Base-by-base conservation (phyloP, 2,797 vertebrate species). In the Somateria mollissima region DNA sequence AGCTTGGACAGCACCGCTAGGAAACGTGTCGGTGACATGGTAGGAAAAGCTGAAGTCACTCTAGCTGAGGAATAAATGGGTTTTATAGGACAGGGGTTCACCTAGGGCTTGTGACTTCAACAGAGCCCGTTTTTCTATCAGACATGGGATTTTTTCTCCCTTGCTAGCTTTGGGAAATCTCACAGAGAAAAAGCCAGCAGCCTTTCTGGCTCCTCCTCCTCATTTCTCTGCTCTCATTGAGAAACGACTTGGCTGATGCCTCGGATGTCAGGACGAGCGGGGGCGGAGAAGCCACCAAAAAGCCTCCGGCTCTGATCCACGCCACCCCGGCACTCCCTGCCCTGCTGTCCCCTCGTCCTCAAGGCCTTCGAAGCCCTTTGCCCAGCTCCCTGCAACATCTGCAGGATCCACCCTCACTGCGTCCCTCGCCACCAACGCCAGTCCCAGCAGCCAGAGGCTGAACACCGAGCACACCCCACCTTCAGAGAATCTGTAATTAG, bases 1-100 rank as follows among this genome's bases (percentile, higher is more conserved):
- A 36, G 27, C 62, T 67, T 30, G 41, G 64, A 43, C 20, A 67
- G n/a, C 77, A 9, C 7, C 20, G 53, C 27, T 47, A 67, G 53
- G 53, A 67, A 80, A 34, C 24, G 14, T 18, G 53, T 36, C n/a
- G 57, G 41, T 45, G 41, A 47, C 77, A 67, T 27, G 57, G 64
- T 27, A 67, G 53, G 76, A 43, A 66, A 79, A 67, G n/a, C 27
- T 56, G 51, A 30, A 53, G 62, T 45, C 61, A 57, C 30, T 27
- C 41, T 24, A 66, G 13, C 30, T 47, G 43, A 60, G 72, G 20
- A 53, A 43, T 22, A 58, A 75, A 32, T 4, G 19, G 60, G 75
- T 89, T 95, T 94, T 87, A 5, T 64, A 94, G 93, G 87, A 39
- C 84, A 85, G 60, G 70, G 75, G 69, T 65, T 70, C 83, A 85